Evolutionary conservation across 2,888 invertebrate species (phyloP), one percentile per base, ranked within the genome.

Genomic region (Lithophane semibrunnea): DNA sequence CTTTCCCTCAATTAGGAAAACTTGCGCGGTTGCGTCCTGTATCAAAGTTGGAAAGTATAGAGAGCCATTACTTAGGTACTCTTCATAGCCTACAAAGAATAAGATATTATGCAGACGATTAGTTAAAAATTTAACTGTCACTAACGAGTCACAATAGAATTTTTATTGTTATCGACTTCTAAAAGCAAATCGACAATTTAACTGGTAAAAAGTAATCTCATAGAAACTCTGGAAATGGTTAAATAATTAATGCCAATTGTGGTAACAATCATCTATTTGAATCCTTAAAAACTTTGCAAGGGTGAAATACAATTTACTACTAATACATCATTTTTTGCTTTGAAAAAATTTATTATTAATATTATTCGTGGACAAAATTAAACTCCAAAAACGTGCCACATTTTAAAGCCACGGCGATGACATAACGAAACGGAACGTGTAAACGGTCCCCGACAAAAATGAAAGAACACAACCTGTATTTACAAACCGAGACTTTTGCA

Each of bases 401-500:
- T 10, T 42, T 44, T 42, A 58, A 21, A 16, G 12, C 0, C 58
- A 60, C 13, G 56, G 37, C 18, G 24, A 9, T 61, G 58, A 66
- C 56, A 63, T 56, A 73, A 66, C 37, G 9, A 79, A 73, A 70
- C 61, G 42, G 63, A 75, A 37, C 54, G 68, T 81, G 56, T 72
- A 49, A 42, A 75, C 44, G 52, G 10, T 42, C 58, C 54, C 7
- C 42, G 58, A 82, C 67, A 52, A 61, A 83, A 78, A 77, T 77
- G 61, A 68, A 80, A 67, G 78, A 81, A 84, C 80, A 75, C 80
- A 75, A 79, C 82, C 74, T 66, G 75, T 82, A 70, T 86, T 86
- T 86, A 88, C 80, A 78, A 68, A 24, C 37, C n/a, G 69, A 73
- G 68, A 85, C 79, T 83, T 88, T 85, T 86, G 82, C 80, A 84